Conservation (phyloP, 2,888 invertebrate genomes). For the Acheta domesticus region DNA sequence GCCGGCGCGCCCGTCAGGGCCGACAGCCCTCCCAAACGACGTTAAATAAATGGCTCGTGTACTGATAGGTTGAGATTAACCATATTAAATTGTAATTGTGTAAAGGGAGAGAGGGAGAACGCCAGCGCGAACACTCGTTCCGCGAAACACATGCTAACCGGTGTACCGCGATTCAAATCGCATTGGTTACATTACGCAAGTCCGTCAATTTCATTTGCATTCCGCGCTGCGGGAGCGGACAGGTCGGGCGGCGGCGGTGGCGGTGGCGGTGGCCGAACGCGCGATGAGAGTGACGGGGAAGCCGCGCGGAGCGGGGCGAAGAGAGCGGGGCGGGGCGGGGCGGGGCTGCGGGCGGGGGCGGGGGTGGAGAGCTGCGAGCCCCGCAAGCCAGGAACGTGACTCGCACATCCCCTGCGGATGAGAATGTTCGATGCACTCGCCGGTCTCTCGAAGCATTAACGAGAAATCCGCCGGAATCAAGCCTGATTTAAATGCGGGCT, state of each 20-base stretch:
- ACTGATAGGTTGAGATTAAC: slow-evolving; percentile 18
- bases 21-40: background rate
- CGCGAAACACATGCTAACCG: slow-evolving; percentile 1
- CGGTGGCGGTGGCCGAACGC: background rate
- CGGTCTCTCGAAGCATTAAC: too few relatives aligned
- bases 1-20: background rate
- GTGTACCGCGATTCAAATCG: slow-evolving; percentile 8
- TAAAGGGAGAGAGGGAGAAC: background rate
- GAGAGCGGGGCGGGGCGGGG: too few relatives aligned
- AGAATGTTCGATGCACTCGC: too few relatives aligned
- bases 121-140: background rate
- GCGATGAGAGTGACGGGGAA: background rate
- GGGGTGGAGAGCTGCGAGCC: too few relatives aligned
- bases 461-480: too few relatives aligned
- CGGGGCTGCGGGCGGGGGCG: too few relatives aligned
- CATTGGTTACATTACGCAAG: slow-evolving; percentile 8
- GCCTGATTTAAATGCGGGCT: too few relatives aligned
- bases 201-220: slow-evolving; percentile 18
- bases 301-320: too few relatives aligned
- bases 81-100: slow-evolving; percentile 2
- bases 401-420: too few relatives aligned
- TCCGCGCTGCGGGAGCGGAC: background rate
- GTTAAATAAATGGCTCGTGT: background rate
- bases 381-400: too few relatives aligned
- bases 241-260: background rate